A percentile compares a stretch with the other conserved stretches of the same genome.
Evolutionary conservation across 2,797 vertebrate species (phyloP).

Genomic region (Falco biarmicus): DNA sequence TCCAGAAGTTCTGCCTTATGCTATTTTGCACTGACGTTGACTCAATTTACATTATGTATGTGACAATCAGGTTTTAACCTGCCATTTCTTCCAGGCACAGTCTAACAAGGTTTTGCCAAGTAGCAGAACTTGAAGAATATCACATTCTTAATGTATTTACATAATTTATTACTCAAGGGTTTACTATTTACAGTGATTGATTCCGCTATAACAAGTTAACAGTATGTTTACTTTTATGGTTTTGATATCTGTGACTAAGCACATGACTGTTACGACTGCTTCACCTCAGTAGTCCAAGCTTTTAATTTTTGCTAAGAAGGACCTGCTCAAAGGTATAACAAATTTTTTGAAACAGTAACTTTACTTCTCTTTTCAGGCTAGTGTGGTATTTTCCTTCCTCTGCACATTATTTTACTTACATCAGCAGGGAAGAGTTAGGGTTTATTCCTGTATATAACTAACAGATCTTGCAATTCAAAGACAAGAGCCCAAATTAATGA

Average conservation of each 20-base stretch:
- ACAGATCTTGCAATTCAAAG: neutral
- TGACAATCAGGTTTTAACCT: neutral
- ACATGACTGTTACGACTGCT: neutral
- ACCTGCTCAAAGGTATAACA: neutral
- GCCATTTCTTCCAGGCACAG: neutral
- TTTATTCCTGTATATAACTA: neutral
- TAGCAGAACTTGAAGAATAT: neutral
- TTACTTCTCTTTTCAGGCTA: neutral
- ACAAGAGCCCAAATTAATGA: neutral
- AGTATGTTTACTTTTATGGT: neutral
- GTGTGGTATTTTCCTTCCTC: neutral
- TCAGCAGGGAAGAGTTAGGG: neutral
- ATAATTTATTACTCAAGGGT: neutral
- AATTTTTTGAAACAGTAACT: neutral
- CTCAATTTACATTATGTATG: neutral
- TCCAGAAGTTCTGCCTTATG: neutral
- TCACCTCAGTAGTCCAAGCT: neutral
- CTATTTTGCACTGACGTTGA: neutral
- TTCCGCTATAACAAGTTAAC: neutral
- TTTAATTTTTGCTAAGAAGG: neutral
- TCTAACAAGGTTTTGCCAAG: neutral
- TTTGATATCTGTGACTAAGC: neutral
- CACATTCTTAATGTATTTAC: neutral
- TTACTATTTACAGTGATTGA: neutral
- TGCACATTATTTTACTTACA: neutral